Evolutionary conservation across 2,888 invertebrate species (phyloP), one percentile per base, ranked within the genome.

Genomic region (Drepana falcataria): DNA sequence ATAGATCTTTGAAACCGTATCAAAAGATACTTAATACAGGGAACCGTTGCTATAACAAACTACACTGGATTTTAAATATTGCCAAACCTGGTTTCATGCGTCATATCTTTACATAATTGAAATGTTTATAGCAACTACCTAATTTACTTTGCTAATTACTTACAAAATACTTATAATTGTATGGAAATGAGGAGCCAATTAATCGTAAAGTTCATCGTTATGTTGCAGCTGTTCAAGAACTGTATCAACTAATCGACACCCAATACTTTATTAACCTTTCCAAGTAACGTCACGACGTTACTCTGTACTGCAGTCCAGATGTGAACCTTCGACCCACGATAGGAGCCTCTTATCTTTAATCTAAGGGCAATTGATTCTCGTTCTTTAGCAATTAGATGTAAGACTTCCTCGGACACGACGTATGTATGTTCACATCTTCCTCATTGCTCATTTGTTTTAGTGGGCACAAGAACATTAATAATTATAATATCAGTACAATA

Each of bases 401-500:
- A 9, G 9, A 9, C 44, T 9, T 40, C 6, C 6, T 6, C 2
- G 3, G 9, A 9, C 6, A 9, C 44, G 1, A 44, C 9, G 6
- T 44, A 9, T 9, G 9, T 44, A 3, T 9, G 44, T 44, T 44
- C 44, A 9, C 9, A 0, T 9, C 44, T 44, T 44, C 44, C 44
- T 44, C 9, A 44, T 44, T 44, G 44, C 1, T 7, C 9, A 44
- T 44, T 44, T 44, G 9, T 44, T 44, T 34, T 34, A 33, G 51
- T 59, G 55, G 55, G 56, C 59, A 59, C 66, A 72, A 69, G 68
- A 67, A 60, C 59, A 59, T 64, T 61, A 53, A 59, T 60, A 67
- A 69, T 70, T 65, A 71, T 71, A 65, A 73, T 68, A 65, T 71
- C 61, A 63, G 65, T 60, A 73, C 68, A 71, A 69, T 68, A 59